Evolutionary conservation across 2,797 vertebrate species (phyloP).

Genomic region (Crax fasciolata): DNA sequence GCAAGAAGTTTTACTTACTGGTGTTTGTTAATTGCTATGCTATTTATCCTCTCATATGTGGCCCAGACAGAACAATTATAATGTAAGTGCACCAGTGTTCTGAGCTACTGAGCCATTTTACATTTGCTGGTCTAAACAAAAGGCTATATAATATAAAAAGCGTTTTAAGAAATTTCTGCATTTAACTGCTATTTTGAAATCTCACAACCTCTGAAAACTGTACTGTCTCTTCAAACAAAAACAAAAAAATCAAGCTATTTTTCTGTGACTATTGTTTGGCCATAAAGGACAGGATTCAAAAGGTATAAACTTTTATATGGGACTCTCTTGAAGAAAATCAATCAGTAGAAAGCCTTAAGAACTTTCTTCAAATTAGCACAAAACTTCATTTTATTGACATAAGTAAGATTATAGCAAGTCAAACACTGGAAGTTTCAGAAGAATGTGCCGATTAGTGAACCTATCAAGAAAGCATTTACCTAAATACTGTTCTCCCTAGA

Average conservation of each 20-base stretch:
- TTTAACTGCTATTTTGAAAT: not conserved
- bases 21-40: not conserved
- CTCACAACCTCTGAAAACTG: not conserved
- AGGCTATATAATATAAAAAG: not conserved
- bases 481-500: not conserved
- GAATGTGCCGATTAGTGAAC: not conserved
- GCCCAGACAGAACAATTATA: slow-evolving; percentile 8
- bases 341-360: not conserved
- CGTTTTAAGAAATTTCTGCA: not conserved
- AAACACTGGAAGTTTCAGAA: slow-evolving; percentile 8
- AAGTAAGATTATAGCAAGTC: not conserved
- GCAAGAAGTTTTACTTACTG: not conserved
- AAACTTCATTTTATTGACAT: not conserved
- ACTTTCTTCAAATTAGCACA: not conserved
- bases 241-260: not conserved
- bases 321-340: not conserved
- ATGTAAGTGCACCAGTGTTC: not conserved
- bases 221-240: not conserved
- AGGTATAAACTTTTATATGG: not conserved
- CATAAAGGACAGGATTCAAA: not conserved
- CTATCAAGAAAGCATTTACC: slow-evolving; percentile 17
- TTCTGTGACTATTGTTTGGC: not conserved
- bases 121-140: not conserved
- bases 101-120: not conserved
- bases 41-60: not conserved